These are phyloP conservation scores for Synergus japonicus DNA, from an alignment of 2,888 invertebrate species.

Conservation along the genomic window DNA sequence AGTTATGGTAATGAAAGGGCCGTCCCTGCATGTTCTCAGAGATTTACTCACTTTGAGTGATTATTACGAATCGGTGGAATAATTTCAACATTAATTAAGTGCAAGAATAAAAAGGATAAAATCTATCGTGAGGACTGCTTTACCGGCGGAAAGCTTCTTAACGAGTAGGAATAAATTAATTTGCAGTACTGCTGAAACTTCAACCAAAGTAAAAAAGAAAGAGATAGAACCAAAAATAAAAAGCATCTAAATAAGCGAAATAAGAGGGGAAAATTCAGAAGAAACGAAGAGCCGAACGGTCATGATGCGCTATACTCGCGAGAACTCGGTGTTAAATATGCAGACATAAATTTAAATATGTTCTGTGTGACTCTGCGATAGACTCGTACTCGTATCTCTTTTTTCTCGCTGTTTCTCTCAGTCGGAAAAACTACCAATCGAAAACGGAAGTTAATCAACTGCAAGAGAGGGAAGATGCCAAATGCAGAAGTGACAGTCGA, in stretches of 20 bases:
- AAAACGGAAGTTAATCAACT: constrained; percentile 56
- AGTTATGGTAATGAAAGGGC: constrained; percentile 38
- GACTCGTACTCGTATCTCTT: neutral
- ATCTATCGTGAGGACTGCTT: constrained; percentile 7
- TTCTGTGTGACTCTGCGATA: constrained; percentile 19
- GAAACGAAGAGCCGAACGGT: neutral
- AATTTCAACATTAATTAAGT: constrained; percentile 26
- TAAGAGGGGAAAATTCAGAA: constrained; percentile 8
- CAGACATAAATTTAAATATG: constrained; percentile 33
- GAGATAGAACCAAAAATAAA: neutral
- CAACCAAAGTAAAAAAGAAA: neutral
- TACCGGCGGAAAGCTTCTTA: constrained; percentile 17
- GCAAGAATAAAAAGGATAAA: neutral
- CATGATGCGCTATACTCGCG: constrained; percentile 13
- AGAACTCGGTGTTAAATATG: constrained; percentile 26
- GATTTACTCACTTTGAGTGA: constrained; percentile 34
- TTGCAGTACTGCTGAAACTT: constrained; percentile 18
- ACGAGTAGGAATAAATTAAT: constrained; percentile 32
- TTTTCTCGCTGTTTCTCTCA: constrained; percentile 6
- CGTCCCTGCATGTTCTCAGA: constrained; percentile 15
- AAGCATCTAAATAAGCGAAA: neutral
- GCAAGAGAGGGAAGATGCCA: constrained; percentile 55
- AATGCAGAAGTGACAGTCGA: constrained; percentile 41
- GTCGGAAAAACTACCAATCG: constrained; percentile 43
- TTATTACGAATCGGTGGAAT: constrained; percentile 25